Evolutionary conservation across 2,113 vertebrate genomes (phyloP), one percentile per base, ranked within the genome.

Genomic region (Spilogale gracilis): DNA sequence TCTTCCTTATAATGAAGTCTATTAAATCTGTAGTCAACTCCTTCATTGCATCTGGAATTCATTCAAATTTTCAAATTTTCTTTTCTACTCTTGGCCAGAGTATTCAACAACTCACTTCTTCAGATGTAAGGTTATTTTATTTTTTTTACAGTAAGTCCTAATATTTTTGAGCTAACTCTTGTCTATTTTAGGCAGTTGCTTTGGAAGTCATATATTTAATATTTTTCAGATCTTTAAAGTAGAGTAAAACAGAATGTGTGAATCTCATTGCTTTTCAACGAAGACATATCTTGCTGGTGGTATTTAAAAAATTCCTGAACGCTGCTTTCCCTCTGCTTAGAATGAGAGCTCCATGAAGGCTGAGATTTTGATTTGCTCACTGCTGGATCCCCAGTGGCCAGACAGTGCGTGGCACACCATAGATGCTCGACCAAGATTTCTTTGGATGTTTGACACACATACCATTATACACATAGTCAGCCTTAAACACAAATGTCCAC

Each of bases 11-110:
- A 86, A 91, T 97, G 95, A 1, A 65, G 27, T 87, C 1, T 56
- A n/a, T 76, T 85, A 32, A 93, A 76, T 84, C 91, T 90, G 63
- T 45, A 67, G 4, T 32, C 80, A 87, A 50, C 38, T 95, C 9
- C 9, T n/a, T 96, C n/a, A 56, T 92, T 96, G 43, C 52, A 80
- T 94, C 54, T 74, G 61, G 74, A 16, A 82, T 27, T 80, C 20
- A n/a, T 63, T 20, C 58, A 12, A 52, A 6, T 60, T 74, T 38
- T 8, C 65, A 76, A 54, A 86, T 52, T 23, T 50, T 17, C 21
- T 95, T 94, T 93, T 63, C 52, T 89, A 5, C 32, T 7, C 27
- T 78, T 89, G 38, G 3, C 16, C 0, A n/a, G 69, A 38, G 0
- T 5, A 50, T 58, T 71, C 56, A 91, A 50, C 21, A 0, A 4